Conservation (phyloP, 2,113 vertebrate species). For the Nyctereutes procyonoides region DNA sequence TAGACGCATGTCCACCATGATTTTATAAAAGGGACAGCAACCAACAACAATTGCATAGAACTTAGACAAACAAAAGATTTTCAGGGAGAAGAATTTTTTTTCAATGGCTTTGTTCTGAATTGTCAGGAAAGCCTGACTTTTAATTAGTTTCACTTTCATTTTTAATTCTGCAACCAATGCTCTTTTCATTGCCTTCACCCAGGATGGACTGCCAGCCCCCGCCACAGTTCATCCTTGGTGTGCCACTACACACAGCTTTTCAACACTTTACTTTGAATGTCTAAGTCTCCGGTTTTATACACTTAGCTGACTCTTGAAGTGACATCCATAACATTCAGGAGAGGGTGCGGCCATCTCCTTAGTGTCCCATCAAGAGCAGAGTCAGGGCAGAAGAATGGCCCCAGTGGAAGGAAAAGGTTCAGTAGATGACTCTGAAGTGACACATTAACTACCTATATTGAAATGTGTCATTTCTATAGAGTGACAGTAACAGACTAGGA, state of each 20-base stretch:
- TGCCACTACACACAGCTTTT: neutral
- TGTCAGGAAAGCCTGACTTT: neutral
- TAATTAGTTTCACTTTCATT: constrained; percentile 1
- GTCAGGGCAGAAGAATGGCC: neutral
- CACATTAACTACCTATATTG: constrained; percentile 20
- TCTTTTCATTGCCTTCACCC: neutral
- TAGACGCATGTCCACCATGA: neutral
- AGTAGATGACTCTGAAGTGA: neutral
- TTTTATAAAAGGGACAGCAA: neutral
- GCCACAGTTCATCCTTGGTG: neutral
- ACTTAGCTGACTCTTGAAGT: neutral
- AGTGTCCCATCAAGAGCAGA: neutral
- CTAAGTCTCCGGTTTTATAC: neutral
- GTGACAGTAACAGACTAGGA: neutral
- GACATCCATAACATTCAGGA: neutral
- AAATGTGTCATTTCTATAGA: neutral
- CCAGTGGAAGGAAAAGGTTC: neutral
- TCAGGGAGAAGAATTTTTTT: neutral
- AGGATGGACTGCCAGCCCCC: neutral
- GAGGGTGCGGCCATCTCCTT: neutral
- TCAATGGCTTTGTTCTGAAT: neutral
- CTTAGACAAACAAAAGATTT: neutral
- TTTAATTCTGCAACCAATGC: neutral
- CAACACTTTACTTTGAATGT: neutral
- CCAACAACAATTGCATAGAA: neutral